Evolutionary conservation across 2,888 invertebrate species (phyloP).

Genomic region (Apodemia zela): DNA sequence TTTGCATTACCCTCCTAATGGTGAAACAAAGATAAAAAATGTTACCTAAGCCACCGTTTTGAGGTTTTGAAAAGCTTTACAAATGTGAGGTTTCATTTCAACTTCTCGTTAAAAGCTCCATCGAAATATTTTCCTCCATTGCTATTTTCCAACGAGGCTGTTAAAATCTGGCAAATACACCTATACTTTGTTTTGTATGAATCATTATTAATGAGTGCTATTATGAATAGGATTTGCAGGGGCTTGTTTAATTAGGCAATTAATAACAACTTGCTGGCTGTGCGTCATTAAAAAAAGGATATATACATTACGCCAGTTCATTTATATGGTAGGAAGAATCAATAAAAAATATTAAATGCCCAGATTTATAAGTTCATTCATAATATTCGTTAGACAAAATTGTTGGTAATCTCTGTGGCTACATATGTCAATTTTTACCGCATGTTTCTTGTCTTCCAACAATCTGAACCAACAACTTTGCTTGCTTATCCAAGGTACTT

Average conservation of each 20-base stretch:
- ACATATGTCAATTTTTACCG: too few species aligned
- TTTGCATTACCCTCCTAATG: not conserved
- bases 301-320: too few species aligned
- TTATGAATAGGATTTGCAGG: not conserved
- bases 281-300: not conserved
- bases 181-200: not conserved
- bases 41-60: not conserved
- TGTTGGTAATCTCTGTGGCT: too few species aligned
- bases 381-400: too few species aligned
- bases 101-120: constrained; percentile 1
- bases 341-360: too few species aligned
- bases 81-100: constrained; percentile 1
- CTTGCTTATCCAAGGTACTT: too few species aligned
- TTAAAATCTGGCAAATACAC: not conserved
- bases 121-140: not conserved
- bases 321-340: too few species aligned
- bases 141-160: not conserved
- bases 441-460: too few species aligned
- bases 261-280: not conserved
- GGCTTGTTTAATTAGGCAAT: not conserved
- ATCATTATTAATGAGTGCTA: not conserved
- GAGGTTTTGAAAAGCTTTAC: constrained; percentile 1
- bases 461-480: too few species aligned
- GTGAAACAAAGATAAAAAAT: not conserved
- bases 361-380: too few species aligned